Evolutionary conservation across 2,888 invertebrate genomes (phyloP), one percentile per base, ranked within the genome.

Genomic region (Zygaena filipendulae): DNA sequence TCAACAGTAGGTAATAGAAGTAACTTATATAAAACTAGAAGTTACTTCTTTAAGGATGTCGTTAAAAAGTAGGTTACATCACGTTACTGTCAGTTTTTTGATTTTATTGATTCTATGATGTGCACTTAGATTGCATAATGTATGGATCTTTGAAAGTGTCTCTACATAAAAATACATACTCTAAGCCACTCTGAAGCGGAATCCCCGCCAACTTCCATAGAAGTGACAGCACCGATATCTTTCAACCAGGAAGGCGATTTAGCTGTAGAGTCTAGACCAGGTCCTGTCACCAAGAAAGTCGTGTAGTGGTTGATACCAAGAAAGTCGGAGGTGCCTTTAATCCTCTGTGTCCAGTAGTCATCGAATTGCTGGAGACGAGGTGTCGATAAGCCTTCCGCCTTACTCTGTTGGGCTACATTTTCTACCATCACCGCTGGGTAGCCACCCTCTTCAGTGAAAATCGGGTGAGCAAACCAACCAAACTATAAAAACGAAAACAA

Each of bases 391-490:
- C 80, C 80, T 43, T 82, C 82, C 0, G 56, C 49, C 34, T 47
- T 43, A 37, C 81, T 82, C 32, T 70, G 67, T 8, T 49, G 58
- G 1, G 60, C 72, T 2, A 82, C 61, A 28, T 72, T 74, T 27
- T 75, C 70, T 3, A 80, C 39, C 81, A 82, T 81, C 1, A 54
- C 69, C 2, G 58, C 37, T 7, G 82, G 82, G 42, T 80, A 82
- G 11, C 81, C 82, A 23, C 82, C 82, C 39, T 68, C 56, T 26
- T 55, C 45, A 2, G 80, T 71, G 48, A 80, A 82, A 32, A 82
- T 80, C 0, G 82, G 82, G 43, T 82, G 74, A 1, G 81, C 81
- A 39, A 82, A 82, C 81, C 81, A 81, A 36, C 82, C 82, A 33
- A 81, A 75, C 81, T 82, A 48, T 23, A 55, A 43, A 34, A 11